These are phyloP conservation scores for Micromesistius poutassou DNA, from an alignment of 2,797 vertebrate species.

Conservation along the genomic window DNA sequence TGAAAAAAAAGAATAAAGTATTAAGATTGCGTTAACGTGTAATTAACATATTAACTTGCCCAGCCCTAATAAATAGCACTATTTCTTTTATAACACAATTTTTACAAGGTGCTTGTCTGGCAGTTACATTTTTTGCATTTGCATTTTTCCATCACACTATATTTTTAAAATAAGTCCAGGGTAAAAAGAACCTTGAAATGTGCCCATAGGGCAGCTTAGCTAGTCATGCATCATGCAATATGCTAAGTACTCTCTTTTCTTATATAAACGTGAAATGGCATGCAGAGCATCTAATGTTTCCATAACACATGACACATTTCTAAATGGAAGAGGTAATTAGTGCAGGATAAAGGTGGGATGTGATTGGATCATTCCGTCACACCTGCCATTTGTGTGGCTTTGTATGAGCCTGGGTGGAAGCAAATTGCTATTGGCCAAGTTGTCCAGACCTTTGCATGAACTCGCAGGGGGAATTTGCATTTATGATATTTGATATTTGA, in stretches of 20 bases:
- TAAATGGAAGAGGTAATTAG: not conserved
- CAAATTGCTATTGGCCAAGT: not conserved
- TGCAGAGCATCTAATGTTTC: not conserved
- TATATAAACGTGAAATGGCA: not conserved
- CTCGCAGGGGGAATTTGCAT: not conserved
- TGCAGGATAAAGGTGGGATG: not conserved
- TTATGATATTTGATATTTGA: not conserved
- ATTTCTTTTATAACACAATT: not conserved
- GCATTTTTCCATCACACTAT: not conserved
- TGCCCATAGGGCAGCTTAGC: not conserved
- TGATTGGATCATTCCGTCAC: not conserved
- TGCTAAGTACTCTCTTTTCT: not conserved
- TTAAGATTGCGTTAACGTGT: too few species aligned
- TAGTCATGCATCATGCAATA: slow-evolving; percentile 2
- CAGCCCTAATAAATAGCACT: too few species aligned
- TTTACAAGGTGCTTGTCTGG: not conserved
- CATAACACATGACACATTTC: not conserved
- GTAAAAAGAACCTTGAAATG: not conserved
- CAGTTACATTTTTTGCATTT: not conserved
- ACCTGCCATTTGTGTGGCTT: not conserved
- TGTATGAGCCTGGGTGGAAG: not conserved
- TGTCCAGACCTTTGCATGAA: not conserved
- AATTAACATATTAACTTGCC: too few species aligned
- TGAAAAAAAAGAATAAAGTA: too few species aligned
- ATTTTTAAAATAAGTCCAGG: not conserved